Evolutionary conservation across 2,888 invertebrate species (phyloP), one percentile per base, ranked within the genome.

Genomic region (Drosophila multiciliata): DNA sequence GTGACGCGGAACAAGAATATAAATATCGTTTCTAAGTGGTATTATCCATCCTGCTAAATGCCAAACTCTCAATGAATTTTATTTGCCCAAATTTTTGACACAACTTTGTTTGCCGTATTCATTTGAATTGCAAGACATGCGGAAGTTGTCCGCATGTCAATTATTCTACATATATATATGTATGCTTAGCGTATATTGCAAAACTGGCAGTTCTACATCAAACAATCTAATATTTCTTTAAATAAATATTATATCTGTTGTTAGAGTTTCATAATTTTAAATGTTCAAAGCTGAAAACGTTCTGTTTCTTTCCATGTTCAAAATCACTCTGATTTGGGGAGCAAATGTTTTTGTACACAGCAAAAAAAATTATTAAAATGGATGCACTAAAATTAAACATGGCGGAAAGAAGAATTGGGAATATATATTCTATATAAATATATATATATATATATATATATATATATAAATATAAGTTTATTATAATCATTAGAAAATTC

Each of bases 71-170:
- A 83, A 87, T 83, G 75, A 78, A 57, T 50, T 48, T 42, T 87
- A 57, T 87, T 83, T 87, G 62, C 84, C 38, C 29, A 59, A 75
- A 68, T 36, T 73, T 83, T 86, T 83, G 83, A 67, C 83, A 83
- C 80, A 83, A 68, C 66, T 50, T 40, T 87, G 59, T 83, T 83
- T 87, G 71, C 79, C 38, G 53, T 87, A 73, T 54, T 73, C 64
- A 84, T 82, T 81, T 80, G 67, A 63, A 57, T 35, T 63, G 60
- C 61, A 59, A 75, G 57, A 73, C 78, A 87, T 58, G 87, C 84
- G 84, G 82, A 87, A 83, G 84, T 61, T 52, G 54, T 26, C 42
- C 52, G 53, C 73, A 53, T 57, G 17, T 26, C n/a, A 6, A 49
- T 29, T 17, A 26, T 49, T 4, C 2, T 33, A 12, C 33, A 36